Evolutionary conservation across 2,797 vertebrate species (phyloP), one percentile per base, ranked within the genome.

Genomic region (Huso huso): DNA sequence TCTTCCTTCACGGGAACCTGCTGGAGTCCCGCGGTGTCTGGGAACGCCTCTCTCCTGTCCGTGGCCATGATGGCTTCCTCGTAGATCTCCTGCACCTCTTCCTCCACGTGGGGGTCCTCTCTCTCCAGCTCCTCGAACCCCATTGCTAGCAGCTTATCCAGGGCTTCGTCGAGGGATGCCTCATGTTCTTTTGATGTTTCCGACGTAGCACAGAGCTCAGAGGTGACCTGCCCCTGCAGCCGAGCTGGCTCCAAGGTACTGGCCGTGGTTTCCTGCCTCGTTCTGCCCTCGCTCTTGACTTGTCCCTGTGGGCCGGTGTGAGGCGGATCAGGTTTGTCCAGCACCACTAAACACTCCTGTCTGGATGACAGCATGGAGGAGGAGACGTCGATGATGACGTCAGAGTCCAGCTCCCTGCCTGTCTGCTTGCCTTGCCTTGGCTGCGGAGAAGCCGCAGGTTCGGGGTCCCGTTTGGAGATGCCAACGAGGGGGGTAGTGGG

Each of bases 81-180:
- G 10, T 13, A 57, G 18, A 63, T 68, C 63, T 79, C 75, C 70
- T 74, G 76, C 48, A 72, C 61, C 65, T 48, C 7, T 15, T 0
- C 49, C 2, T 62, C 49, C 10, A 10, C 66, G 67, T 75, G 51
- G 13, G 10, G 1, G 0, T 23, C 55, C 8, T 60, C 62, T 64
- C 65, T 73, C 63, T 71, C 67, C 52, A 1, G 65, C 6, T 66
- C 63, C 12, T 67, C 68, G 10, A 74, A 70, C 61, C 79, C 71
- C 0, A 81, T 63, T 70, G 78, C 67, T 76, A 89, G 75, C 0
- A 86, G 79, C 73, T 78, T 79, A 61, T 85, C 81, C 77, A 87
- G 74, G 48, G 77, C 71, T 57, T 79, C 71, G 68, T 87, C 83
- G 71, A 83, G 49, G 1, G 71, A 62, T 63, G 82, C 79, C 69